phyloP scores from a whole-genome alignment of 2,888 invertebrate genomes.

The Lymantria dispar region DNA sequence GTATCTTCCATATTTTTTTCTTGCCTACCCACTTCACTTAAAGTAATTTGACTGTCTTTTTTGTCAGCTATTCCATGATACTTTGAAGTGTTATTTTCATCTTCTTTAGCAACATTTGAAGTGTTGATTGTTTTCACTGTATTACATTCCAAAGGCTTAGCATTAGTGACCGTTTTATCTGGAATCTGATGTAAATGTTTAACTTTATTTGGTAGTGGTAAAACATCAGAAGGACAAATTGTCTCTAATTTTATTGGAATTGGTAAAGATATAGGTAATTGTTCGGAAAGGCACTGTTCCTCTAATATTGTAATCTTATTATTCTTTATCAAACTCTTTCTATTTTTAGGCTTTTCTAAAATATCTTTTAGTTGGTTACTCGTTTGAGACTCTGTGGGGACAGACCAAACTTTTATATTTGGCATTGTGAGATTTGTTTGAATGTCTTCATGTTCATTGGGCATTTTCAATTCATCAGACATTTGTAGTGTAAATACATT shows the following conservation, averaged over 20 bases:
- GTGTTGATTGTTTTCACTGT: background rate
- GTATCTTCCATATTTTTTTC: background rate
- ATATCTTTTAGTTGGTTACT: background rate
- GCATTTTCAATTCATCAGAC: background rate
- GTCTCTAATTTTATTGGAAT: slow-evolving; percentile 39
- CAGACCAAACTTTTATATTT: background rate
- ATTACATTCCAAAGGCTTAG: background rate
- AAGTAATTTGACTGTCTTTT: background rate
- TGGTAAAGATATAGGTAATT: slow-evolving; percentile 22
- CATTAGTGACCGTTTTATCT: background rate
- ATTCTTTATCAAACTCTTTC: slow-evolving; percentile 25
- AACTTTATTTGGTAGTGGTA: slow-evolving; percentile 39
- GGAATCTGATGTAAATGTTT: slow-evolving; percentile 11
- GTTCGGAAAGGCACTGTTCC: slow-evolving; percentile 54
- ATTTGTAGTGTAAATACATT: background rate
- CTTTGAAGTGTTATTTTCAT: background rate
- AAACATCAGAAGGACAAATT: slow-evolving; percentile 47
- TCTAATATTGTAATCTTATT: slow-evolving; percentile 61
- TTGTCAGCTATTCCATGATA: background rate
- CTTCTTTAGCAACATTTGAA: background rate
- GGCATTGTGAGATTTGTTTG: background rate
- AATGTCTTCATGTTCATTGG: background rate
- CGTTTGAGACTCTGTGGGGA: background rate
- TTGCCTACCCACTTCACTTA: background rate
- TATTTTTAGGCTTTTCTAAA: background rate